Conservation (phyloP, 2,797 vertebrate genomes). For the Anabacerthia variegaticeps region DNA sequence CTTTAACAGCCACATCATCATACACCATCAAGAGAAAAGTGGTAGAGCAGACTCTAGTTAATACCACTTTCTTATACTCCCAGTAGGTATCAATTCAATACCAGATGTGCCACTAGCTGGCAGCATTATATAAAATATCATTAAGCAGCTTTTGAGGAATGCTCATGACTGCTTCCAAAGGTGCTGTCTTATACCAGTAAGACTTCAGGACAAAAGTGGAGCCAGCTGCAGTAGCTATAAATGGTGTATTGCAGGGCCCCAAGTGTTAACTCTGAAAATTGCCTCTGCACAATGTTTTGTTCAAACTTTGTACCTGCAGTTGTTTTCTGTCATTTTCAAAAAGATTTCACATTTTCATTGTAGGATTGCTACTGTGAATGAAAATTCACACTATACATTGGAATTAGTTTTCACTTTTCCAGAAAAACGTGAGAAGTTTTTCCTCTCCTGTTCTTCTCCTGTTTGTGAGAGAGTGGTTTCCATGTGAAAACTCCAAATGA, state of each 20-base stretch:
- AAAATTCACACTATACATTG: not conserved
- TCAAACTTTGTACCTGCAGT: not conserved
- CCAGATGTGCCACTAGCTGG: slow-evolving; percentile 78
- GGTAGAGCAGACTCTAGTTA: not conserved
- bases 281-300: not conserved
- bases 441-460: not conserved
- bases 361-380: not conserved
- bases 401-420: not conserved
- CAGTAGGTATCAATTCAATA: slow-evolving; percentile 19
- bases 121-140: slow-evolving; percentile 79
- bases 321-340: not conserved
- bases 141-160: slow-evolving; percentile 47
- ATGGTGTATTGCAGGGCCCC: not conserved
- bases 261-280: not conserved
- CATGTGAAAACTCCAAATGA: not conserved
- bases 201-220: not conserved
- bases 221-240: not conserved
- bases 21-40: not conserved
- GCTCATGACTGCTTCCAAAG: not conserved
- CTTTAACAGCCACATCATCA: not conserved
- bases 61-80: not conserved
- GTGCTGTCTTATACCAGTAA: not conserved
- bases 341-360: not conserved
- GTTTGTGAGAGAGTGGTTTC: not conserved
- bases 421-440: not conserved